Percentiles rank a stretch among this genome's conserved stretches.
These are phyloP conservation scores for Xylota segnis DNA, from an alignment of 2,888 invertebrate genomes.

Conservation along the genomic window DNA sequence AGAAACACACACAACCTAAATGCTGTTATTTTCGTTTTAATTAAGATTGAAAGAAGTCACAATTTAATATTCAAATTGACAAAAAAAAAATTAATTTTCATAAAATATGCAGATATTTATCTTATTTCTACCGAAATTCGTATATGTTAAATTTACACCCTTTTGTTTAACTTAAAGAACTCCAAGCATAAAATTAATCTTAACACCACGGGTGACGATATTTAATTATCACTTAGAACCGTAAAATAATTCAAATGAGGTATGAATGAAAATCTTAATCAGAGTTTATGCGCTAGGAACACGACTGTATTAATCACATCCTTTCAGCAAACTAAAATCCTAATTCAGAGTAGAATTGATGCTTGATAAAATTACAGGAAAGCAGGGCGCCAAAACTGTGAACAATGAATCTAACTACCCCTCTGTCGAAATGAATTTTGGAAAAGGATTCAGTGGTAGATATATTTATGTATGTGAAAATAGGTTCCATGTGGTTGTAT, in stretches of 20 bases:
- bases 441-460: conserved; percentile 15
- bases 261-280: background rate
- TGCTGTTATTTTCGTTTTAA: conserved; percentile 4
- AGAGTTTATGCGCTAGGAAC: background rate
- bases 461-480: background rate
- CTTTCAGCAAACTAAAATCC: conserved; percentile 41
- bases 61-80: conserved; percentile 8
- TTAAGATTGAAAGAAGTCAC: background rate
- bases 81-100: conserved; percentile 11
- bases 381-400: conserved; percentile 20
- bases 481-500: background rate
- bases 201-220: conserved; percentile 18
- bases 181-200: conserved; percentile 11
- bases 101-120: background rate
- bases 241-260: background rate
- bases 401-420: background rate
- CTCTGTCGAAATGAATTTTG: conserved; percentile 28
- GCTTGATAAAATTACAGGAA: conserved; percentile 16
- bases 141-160: background rate
- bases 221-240: conserved; percentile 4
- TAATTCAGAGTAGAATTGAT: conserved; percentile 7
- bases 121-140: background rate
- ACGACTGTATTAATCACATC: conserved; percentile 53
- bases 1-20: background rate
- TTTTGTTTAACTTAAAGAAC: conserved; percentile 6